Percentiles rank a stretch among this genome's conserved stretches.
Evolutionary conservation across 2,888 invertebrate species (phyloP).

Genomic region (Salpingus planirostris): DNA sequence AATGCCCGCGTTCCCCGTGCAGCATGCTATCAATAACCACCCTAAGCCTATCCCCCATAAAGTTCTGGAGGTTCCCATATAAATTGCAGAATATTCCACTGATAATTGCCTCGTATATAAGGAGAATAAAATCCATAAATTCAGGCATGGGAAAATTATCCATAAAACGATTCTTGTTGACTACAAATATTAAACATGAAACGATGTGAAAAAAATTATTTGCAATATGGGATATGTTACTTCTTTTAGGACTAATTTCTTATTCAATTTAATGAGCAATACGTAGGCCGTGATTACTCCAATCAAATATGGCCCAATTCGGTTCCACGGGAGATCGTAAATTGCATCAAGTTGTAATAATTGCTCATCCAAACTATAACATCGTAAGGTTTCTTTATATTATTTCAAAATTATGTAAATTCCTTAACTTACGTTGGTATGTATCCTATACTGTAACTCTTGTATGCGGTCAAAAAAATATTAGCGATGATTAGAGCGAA

Average conservation of each 20-base stretch:
- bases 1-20: slow-evolving; percentile 43
- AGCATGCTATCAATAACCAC: slow-evolving; percentile 50
- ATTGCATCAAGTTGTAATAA: slow-evolving; percentile 36
- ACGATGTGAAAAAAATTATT: no score
- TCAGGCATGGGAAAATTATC: slow-evolving; percentile 38
- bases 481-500: slow-evolving; percentile 31
- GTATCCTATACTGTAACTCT: slow-evolving; percentile 37
- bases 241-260: slow-evolving; percentile 27
- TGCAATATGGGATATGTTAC: no score
- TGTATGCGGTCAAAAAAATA: slow-evolving; percentile 32
- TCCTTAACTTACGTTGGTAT: slow-evolving; percentile 40
- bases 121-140: slow-evolving; percentile 40
- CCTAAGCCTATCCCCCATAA: slow-evolving; percentile 48
- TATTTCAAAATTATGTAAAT: slow-evolving; percentile 1
- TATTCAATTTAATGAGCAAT: slow-evolving; percentile 34
- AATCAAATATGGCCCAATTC: slow-evolving; percentile 45
- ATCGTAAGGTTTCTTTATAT: no score
- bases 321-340: slow-evolving; percentile 46
- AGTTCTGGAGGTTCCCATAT: slow-evolving; percentile 45
- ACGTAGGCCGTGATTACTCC: slow-evolving; percentile 44
- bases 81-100: slow-evolving; percentile 40
- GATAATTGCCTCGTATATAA: slow-evolving; percentile 41
- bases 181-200: slow-evolving; percentile 12
- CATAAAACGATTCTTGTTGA: slow-evolving; percentile 27
- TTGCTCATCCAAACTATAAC: slow-evolving; percentile 39